Evolutionary conservation across 2,797 vertebrate genomes (phyloP), one percentile per base, ranked within the genome.

Genomic region (Erethizon dorsatum): DNA sequence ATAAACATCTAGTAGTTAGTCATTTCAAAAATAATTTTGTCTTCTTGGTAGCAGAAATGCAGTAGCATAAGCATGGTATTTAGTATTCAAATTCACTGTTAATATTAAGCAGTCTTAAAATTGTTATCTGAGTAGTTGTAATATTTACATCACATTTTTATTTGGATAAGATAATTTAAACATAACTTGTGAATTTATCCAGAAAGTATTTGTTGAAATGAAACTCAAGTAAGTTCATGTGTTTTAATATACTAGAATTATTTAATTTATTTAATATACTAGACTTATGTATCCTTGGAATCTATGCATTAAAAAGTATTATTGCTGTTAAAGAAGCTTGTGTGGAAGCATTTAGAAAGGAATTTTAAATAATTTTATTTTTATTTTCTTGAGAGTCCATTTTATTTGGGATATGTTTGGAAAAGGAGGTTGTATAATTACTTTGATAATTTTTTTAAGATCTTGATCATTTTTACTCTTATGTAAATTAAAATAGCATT

Each of bases 21-120:
- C 95, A 97, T 86, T 94, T 94, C 88, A 91, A 59, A 93, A 95
- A 41, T 82, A 91, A 67, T 33, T 87, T 71, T 80, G n/a, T 69
- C 91, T 86, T 78, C 77, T 82, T 69, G 37, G 71, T 67, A 83
- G 83, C 78, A 94, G 83, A 84, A 83, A 65, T 20, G 15, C 37
- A 75, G 12, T 33, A 31, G 41, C 9, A 12, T 18, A 47, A 57
- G 1, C 28, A 31, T 85, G 26, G 33, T 86, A 31, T n/a, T 89
- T 83, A n/a, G 56, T 26, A 82, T 65, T 94, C 61, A 88, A 4
- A 59, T 90, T 83, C 79, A 83, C 11, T 59, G 26, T 52, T 80
- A 87, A 47, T 24, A 1, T 67, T 24, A 59, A 65, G 22, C 33
- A 54, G n/a, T 37, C 17, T 54, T 94, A 90, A 94, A 75, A 52